A percentile compares a stretch with the other conserved stretches of the same genome.
Conservation (phyloP, 2,797 vertebrate species). For the Myotis pilosus region DNA sequence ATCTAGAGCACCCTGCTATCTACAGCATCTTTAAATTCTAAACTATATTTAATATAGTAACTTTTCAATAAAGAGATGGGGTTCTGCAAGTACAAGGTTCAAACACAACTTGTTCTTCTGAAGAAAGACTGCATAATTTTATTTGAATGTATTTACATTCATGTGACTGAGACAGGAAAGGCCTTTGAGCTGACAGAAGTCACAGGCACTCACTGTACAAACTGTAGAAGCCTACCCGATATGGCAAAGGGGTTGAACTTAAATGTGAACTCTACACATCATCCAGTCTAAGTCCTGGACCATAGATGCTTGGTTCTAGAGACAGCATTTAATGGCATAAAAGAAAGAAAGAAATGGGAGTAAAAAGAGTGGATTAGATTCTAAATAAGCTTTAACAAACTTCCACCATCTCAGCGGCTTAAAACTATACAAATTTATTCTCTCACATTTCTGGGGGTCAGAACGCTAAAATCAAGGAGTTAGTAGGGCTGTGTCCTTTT, state of each 20-base stretch:
- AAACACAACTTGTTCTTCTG: background rate
- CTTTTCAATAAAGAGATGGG: background rate
- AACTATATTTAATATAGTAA: background rate
- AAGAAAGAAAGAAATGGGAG: background rate
- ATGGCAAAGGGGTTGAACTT: background rate
- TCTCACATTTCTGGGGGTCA: background rate
- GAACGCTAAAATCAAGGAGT: background rate
- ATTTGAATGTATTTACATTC: background rate
- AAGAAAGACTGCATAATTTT: background rate
- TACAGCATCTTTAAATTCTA: background rate
- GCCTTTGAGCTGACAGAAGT: background rate
- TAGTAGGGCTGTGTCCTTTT: background rate
- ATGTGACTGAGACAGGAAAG: background rate
- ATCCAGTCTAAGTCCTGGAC: background rate
- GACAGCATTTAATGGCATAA: background rate
- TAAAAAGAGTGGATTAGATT: background rate
- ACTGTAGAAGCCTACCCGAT: background rate
- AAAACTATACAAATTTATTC: background rate
- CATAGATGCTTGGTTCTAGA: background rate
- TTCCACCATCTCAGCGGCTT: background rate
- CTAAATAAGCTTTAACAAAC: background rate
- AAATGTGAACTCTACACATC: background rate
- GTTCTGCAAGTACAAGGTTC: background rate
- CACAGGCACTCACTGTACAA: background rate
- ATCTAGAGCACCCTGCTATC: background rate